These are phyloP conservation scores for Ptychoptera albimana DNA, from an alignment of 2,888 invertebrate species.

Conservation along the genomic window DNA sequence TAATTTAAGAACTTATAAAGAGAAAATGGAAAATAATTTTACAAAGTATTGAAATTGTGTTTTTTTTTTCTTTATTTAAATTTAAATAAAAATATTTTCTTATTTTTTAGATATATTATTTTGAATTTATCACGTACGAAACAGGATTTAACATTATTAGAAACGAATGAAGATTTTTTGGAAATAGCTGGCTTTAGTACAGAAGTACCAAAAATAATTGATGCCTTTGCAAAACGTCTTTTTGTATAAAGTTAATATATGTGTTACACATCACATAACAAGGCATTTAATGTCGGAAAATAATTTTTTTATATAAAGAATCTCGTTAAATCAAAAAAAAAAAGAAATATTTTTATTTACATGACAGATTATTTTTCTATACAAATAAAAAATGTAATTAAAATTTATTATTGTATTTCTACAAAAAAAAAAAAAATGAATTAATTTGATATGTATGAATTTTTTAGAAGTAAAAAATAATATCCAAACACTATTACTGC, in stretches of 20 bases:
- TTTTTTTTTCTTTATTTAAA: not conserved
- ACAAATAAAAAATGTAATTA: no score
- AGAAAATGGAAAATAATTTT: not conserved
- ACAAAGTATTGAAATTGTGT: not conserved
- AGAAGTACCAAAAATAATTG: constrained; percentile 32
- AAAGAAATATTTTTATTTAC: no score
- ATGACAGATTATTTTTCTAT: no score
- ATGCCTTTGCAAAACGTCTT: constrained; percentile 29
- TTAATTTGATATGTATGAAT: no score
- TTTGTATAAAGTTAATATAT: constrained; percentile 9
- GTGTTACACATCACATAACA: no score
- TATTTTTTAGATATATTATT: constrained; percentile 20
- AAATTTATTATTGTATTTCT: no score
- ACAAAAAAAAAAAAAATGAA: no score
- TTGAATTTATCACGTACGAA: constrained; percentile 19
- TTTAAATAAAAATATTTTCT: not conserved
- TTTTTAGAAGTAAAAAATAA: no score
- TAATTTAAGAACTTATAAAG: not conserved
- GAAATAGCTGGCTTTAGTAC: constrained; percentile 35
- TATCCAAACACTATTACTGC: no score
- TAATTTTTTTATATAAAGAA: no score
- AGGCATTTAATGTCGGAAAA: no score
- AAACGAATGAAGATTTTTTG: constrained; percentile 24
- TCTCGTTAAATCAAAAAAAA: no score
- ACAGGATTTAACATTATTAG: constrained; percentile 9